These are phyloP conservation scores for Hydroisotoma schaefferi DNA, from an alignment of 2,888 invertebrate species.

Conservation along the genomic window DNA sequence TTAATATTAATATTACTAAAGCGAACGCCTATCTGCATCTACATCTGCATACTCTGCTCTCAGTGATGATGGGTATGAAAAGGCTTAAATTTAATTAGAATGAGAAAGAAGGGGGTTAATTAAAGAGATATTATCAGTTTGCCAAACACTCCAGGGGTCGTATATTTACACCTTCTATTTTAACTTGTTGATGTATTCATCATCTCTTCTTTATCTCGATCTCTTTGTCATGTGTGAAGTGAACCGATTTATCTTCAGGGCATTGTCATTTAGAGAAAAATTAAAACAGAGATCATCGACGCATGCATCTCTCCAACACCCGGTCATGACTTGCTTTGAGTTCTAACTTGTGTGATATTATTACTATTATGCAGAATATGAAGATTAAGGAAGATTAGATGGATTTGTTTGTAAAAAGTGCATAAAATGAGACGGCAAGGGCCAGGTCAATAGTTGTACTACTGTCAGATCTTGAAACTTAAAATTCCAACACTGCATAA, in stretches of 20 bases:
- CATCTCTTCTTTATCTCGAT: constrained; percentile 9
- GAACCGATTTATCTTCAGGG: neutral
- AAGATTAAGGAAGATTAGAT: too few relatives aligned
- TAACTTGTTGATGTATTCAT: constrained; percentile 36
- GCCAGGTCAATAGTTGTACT: too few relatives aligned
- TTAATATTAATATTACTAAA: too few relatives aligned
- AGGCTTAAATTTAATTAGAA: constrained; percentile 47
- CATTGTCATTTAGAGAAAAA: neutral
- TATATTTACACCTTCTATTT: constrained; percentile 28
- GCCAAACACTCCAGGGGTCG: constrained; percentile 38
- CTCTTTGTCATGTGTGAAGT: neutral
- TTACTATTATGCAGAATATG: too few relatives aligned
- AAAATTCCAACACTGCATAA: too few relatives aligned
- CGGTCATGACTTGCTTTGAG: too few relatives aligned
- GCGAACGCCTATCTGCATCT: neutral
- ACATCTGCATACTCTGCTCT: neutral
- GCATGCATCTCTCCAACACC: too few relatives aligned
- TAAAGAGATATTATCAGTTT: constrained; percentile 44
- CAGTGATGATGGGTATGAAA: constrained; percentile 38
- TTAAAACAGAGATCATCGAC: too few relatives aligned
- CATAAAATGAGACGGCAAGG: too few relatives aligned
- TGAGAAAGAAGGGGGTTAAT: constrained; percentile 45
- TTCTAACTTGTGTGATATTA: too few relatives aligned
- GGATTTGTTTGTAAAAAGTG: too few relatives aligned
- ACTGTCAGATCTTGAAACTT: too few relatives aligned